Percentiles rank a stretch among this genome's conserved stretches.
phyloP scores from a whole-genome alignment of 2,797 vertebrate species.

The Rhadinocentrus ornatus region DNA sequence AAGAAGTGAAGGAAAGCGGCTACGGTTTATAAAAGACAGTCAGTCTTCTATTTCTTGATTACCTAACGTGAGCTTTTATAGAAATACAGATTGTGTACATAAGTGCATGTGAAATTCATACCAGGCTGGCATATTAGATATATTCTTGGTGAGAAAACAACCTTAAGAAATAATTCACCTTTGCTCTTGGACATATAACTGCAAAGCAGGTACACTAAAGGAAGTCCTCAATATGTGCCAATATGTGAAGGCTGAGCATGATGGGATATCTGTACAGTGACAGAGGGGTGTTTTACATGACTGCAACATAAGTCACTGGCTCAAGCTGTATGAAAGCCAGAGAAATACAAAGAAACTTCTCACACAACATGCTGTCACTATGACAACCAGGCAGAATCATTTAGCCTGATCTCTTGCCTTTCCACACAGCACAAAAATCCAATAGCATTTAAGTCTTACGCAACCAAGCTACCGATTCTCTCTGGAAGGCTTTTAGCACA shows the following conservation, averaged over 20 bases:
- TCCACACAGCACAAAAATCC: slow-evolving; percentile 81
- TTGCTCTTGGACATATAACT: slow-evolving; percentile 26
- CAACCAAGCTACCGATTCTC: slow-evolving; percentile 72
- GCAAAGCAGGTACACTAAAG: slow-evolving; percentile 23
- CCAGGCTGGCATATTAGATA: slow-evolving; percentile 8
- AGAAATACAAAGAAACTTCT: slow-evolving; percentile 83
- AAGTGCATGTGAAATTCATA: slow-evolving; percentile 10
- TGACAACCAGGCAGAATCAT: slow-evolving; percentile 85
- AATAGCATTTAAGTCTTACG: slow-evolving; percentile 82
- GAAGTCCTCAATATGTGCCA: slow-evolving; percentile 40
- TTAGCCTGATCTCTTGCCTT: slow-evolving; percentile 83
- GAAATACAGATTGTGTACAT: slow-evolving; percentile 20
- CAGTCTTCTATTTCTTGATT: slow-evolving; percentile 18
- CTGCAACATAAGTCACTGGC: slow-evolving; percentile 69
- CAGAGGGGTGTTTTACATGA: slow-evolving; percentile 60
- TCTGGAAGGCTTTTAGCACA: slow-evolving; percentile 68
- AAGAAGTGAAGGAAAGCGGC: slow-evolving; percentile 21
- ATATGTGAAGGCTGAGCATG: slow-evolving; percentile 34
- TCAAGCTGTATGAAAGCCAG: slow-evolving; percentile 76
- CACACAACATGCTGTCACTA: slow-evolving; percentile 85
- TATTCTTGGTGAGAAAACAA: slow-evolving; percentile 27
- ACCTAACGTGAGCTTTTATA: slow-evolving; percentile 8
- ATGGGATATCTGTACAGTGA: slow-evolving; percentile 42
- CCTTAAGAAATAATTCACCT: slow-evolving; percentile 31
- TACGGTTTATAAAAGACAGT: slow-evolving; percentile 19